These are phyloP conservation scores for Osmoderma eremita DNA, from an alignment of 2,888 invertebrate genomes.

Conservation along the genomic window DNA sequence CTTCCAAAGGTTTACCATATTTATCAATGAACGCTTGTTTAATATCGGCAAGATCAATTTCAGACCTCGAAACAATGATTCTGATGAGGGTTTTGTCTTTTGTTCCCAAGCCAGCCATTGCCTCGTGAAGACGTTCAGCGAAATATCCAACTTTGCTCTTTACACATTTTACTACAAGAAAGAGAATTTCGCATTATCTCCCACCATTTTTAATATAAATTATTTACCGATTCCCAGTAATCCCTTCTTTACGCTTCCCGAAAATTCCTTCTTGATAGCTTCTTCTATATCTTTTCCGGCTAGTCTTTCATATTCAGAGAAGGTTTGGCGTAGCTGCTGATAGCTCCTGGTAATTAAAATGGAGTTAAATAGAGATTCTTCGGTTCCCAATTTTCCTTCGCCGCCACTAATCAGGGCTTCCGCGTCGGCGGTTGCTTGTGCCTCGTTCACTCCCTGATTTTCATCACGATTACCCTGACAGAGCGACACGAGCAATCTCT, in stretches of 20 bases:
- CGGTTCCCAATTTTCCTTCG: conserved; percentile 89
- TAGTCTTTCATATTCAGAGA: conserved; percentile 84
- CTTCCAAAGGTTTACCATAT: conserved; percentile 84
- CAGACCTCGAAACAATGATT: conserved; percentile 89
- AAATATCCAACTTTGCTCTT: conserved; percentile 92
- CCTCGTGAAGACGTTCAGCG: conserved; percentile 88
- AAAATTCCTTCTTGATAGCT: conserved; percentile 88
- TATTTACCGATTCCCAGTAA: conserved; percentile 85
- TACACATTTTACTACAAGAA: conserved; percentile 79
- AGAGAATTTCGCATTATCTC: not conserved
- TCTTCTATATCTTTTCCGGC: conserved; percentile 86
- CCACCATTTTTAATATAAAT: not conserved
- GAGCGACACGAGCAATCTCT: conserved; percentile 87
- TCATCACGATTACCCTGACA: conserved; percentile 91
- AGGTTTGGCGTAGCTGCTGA: conserved; percentile 85
- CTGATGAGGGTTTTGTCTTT: conserved; percentile 93
- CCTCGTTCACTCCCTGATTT: conserved; percentile 84
- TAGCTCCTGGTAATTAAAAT: conserved; percentile 89
- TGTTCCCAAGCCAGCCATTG: conserved; percentile 92
- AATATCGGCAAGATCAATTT: conserved; percentile 92
- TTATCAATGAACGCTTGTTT: conserved; percentile 87
- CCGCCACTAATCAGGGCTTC: conserved; percentile 80
- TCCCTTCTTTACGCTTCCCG: conserved; percentile 86
- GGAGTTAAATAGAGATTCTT: conserved; percentile 87
- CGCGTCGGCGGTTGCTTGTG: conserved; percentile 83